Percentiles rank a stretch among this genome's conserved stretches.
phyloP scores from a whole-genome alignment of 2,888 invertebrate species.

The Apamea crenata region DNA sequence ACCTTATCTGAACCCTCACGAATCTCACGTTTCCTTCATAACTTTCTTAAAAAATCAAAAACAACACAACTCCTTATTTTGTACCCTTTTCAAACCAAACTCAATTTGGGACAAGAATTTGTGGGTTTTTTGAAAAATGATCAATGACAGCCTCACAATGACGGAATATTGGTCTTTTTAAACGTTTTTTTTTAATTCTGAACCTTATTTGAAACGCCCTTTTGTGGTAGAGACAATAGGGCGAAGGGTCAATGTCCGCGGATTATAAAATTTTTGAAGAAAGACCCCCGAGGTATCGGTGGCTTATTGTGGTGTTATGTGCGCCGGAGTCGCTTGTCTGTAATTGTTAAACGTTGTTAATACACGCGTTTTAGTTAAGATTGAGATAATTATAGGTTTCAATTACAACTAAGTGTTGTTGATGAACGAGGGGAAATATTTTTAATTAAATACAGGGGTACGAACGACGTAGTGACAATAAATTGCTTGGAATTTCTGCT shows the following conservation, averaged over 20 bases:
- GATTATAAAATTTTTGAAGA: slow-evolving; percentile 66
- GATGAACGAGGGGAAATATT: slow-evolving; percentile 8
- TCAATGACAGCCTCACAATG: slow-evolving; percentile 88
- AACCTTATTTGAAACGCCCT: slow-evolving; percentile 72
- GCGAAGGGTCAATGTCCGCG: slow-evolving; percentile 78
- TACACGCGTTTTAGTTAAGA: slow-evolving; percentile 30
- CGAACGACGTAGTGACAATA: background rate
- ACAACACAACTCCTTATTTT: slow-evolving; percentile 61
- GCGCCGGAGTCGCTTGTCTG: slow-evolving; percentile 34
- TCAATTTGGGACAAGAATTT: slow-evolving; percentile 81
- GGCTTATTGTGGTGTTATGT: slow-evolving; percentile 52
- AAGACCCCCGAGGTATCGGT: slow-evolving; percentile 61
- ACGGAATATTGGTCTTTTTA: slow-evolving; percentile 81
- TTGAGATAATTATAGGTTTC: slow-evolving; percentile 50
- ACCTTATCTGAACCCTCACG: slow-evolving; percentile 47
- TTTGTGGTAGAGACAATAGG: slow-evolving; percentile 83
- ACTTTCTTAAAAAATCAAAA: slow-evolving; percentile 65
- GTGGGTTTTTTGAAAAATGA: slow-evolving; percentile 88
- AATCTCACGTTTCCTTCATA: slow-evolving; percentile 53
- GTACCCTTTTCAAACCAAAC: slow-evolving; percentile 78
- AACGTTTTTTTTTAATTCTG: slow-evolving; percentile 47
- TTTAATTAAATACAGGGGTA: slow-evolving; percentile 5
- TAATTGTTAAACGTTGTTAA: slow-evolving; percentile 31
- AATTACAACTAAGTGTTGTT: background rate
- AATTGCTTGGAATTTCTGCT: background rate